Evolutionary conservation across 2,888 invertebrate genomes (phyloP), one percentile per base, ranked within the genome.

Genomic region (Catocala nupta): DNA sequence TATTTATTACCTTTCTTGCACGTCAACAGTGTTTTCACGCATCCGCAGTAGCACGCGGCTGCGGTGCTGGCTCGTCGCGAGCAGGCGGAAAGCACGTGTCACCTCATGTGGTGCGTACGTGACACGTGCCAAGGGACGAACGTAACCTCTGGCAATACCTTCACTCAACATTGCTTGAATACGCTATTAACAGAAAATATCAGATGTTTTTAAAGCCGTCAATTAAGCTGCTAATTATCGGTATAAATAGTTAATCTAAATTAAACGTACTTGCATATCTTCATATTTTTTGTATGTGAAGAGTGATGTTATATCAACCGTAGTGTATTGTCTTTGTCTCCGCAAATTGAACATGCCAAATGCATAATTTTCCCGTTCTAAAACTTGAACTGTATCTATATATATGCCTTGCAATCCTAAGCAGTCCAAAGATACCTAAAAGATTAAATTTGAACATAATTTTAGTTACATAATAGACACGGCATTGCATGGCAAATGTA

Each of bases 91-190:
- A 0, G 90, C 90, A 4, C 88, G 82, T 2, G 84, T 6, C 5
- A 74, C 87, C 2, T 86, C 83, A 0, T 58, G 48, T 2, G 86
- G 70, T 0, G 68, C 55, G 63, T 81, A 89, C 25, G 78, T 73
- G 12, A 86, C 81, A 13, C 86, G 83, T 0, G 89, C 75, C 52
- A 91, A 68, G 0, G 90, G 90, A 0, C 87, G 81, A 36, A 91
- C 89, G 65, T 78, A 84, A 0, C 91, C 90, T 0, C 71, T 67
- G 0, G 77, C 61, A 2, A 91, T 89, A 3, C 90, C 90, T 5
- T 87, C 86, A 36, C 76, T 76, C 12, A 90, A 53, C 60, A 86
- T 42, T 0, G 55, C 4, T 39, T 85, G 87, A 11, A 55, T 13
- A 11, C 39, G 10, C 49, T 49, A 6, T n/a, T 25, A 49, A 44